Base-by-base conservation (phyloP, 2,113 vertebrate species). In the Carassius carassius region DNA sequence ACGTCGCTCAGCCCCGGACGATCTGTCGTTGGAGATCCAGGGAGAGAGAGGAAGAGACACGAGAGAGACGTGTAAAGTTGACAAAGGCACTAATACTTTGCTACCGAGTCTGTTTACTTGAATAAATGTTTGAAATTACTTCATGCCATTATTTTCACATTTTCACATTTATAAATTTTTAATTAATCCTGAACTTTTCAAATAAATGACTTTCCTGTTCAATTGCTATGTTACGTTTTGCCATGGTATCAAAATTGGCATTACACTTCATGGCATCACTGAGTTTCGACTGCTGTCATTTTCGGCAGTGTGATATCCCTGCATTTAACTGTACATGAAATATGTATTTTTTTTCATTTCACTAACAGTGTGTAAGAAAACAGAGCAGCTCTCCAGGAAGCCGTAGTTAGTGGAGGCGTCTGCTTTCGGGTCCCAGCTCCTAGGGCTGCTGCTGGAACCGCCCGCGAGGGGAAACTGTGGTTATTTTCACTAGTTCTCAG, bases 1-100 rank as follows among this genome's bases (percentile, higher is more conserved):
- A 95, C 93, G 1, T 97, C 95, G 32, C 96, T 94, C 72, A 99
- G 94, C 88, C 98, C 98, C 0, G 97, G 98, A 14, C 97, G 96
- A 91, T 99, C 98, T 99, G 83, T 82, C 76, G 88, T 86, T 54
- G 29, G 91, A 63, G 85, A 79, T 81, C 88, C 56, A 73, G n/a
- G 72, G 17, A 56, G 51, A 78, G 51, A 80, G 60, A 47, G 44
- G 44, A 47, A 47, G 11, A 47, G 11, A 47, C 11, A 47, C 11
- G 13, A 70, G 12, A 54, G 49, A 80, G 60, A 47, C 41, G 14
- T 65, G 41, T 41, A 69, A 74, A 12, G 9, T 21, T 44, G 35
- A 25, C 60, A 63, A 63, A 63, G 25, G n/a, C 60, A 63, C n/a
- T 2, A 1, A 13, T 63, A 25, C 60, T 62, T 62, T 62, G 60